Base-by-base conservation (phyloP, 2,888 invertebrate species). In the Rhopalosiphum nymphaeae region DNA sequence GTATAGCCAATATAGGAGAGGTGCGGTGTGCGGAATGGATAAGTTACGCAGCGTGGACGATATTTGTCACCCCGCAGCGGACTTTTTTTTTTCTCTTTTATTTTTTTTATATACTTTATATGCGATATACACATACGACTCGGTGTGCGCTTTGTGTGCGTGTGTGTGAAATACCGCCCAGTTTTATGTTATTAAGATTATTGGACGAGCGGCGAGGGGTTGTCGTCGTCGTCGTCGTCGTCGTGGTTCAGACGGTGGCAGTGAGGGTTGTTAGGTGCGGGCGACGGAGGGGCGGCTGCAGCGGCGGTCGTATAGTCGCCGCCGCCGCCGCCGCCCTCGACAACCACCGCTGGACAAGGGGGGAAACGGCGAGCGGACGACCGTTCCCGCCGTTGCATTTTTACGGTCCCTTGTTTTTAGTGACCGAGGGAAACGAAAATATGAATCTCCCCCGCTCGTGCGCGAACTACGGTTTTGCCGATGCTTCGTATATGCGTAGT, bases 391-490 rank as follows among this genome's bases (percentile, higher is more conserved):
- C 93, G 93, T 90, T 90, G 93, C 89, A 93, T 93, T 93, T 93
- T 93, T 90, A 93, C 93, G 85, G 78, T 94, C 94, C 91, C 94
- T 94, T 86, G 94, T 91, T 94, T 94, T 94, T 94, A 94, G 91
- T 44, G 94, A 86, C 94, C 86, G 67, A 61, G 90, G 61, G 90
- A 90, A 90, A 89, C 90, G 94, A 90, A 91, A 91, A 91, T 94
- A 94, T 94, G 94, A 94, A 91, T 53, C 78, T 67, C 67, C 87
- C 53, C 78, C 78, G 26, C 91, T 36, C 84, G 36, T 16, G 26
- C 56, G 26, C 13, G 21, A 42, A 16, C 13, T 9, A 42, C 78
- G 36, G 78, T 78, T 78, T 29, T 21, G 61, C 46, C 91, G 61
- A 67, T 29, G 49, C 49, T 90, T 90, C 49, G 49, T 49, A 10